phyloP scores from a whole-genome alignment of 2,113 vertebrate genomes.

The Benitochromis conjunctus region DNA sequence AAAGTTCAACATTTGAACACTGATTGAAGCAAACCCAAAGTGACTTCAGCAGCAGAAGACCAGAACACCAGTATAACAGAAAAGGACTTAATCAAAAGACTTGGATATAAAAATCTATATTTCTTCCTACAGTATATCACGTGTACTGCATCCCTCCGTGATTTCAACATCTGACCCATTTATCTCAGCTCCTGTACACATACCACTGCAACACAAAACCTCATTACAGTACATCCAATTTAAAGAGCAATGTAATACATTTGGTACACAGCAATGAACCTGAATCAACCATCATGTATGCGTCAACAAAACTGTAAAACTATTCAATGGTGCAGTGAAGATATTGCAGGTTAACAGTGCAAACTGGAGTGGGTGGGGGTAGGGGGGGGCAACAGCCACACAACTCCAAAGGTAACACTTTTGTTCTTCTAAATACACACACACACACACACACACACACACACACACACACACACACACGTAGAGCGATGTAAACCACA shows the following conservation, averaged over 20 bases:
- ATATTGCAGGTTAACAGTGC: neutral
- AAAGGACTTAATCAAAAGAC: neutral
- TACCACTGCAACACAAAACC: neutral
- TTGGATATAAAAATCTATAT: neutral
- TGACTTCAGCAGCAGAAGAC: neutral
- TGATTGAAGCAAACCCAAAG: neutral
- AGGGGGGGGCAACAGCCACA: neutral
- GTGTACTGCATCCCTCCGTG: constrained; percentile 11
- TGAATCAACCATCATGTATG: neutral
- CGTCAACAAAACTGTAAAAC: neutral
- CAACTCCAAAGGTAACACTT: neutral
- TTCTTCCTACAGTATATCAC: neutral
- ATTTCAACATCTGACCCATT: neutral
- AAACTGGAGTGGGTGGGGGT: neutral
- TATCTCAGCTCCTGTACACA: neutral
- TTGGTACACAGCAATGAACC: neutral
- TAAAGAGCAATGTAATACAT: neutral
- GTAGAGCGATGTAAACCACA: neutral
- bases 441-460: too few relatives aligned
- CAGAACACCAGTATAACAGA: neutral
- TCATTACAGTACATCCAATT: neutral
- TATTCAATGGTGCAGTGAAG: neutral
- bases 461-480: too few relatives aligned
- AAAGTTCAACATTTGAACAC: neutral
- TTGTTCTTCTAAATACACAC: neutral